Evolutionary conservation across 2,113 vertebrate species (phyloP).

Genomic region (Chloropsis hardwickii): DNA sequence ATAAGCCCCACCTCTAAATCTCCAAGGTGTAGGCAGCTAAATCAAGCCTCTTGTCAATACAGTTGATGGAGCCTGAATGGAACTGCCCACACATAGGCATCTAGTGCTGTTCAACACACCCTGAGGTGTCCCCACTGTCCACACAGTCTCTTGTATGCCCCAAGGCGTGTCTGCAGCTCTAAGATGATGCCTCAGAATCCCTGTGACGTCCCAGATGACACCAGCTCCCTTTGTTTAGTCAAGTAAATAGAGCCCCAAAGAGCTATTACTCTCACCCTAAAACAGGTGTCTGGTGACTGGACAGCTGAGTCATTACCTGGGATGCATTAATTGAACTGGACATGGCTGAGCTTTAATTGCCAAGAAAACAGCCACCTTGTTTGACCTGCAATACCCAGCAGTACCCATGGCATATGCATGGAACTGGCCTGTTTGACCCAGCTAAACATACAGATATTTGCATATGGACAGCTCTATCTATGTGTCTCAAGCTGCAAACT

Average conservation of each 20-base stretch:
- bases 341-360: neutral
- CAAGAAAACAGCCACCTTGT: neutral
- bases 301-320: neutral
- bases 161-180: neutral
- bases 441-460: neutral
- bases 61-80: neutral
- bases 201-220: fast-evolving
- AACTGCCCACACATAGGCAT: neutral
- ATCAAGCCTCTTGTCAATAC: neutral
- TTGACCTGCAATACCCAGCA: neutral
- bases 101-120: neutral
- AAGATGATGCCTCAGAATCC: neutral
- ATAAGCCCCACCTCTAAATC: neutral
- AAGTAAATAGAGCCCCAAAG: neutral
- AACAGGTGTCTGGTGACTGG: neutral
- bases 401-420: neutral
- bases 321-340: neutral
- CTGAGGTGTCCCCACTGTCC: neutral
- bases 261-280: neutral
- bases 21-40: neutral
- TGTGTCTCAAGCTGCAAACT: neutral
- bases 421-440: neutral
- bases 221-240: neutral
- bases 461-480: neutral
- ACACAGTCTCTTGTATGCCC: neutral